A percentile compares a stretch with the other conserved stretches of the same genome.
Evolutionary conservation across 2,113 vertebrate genomes (phyloP).

Genomic region (Marcusenius ussheri): DNA sequence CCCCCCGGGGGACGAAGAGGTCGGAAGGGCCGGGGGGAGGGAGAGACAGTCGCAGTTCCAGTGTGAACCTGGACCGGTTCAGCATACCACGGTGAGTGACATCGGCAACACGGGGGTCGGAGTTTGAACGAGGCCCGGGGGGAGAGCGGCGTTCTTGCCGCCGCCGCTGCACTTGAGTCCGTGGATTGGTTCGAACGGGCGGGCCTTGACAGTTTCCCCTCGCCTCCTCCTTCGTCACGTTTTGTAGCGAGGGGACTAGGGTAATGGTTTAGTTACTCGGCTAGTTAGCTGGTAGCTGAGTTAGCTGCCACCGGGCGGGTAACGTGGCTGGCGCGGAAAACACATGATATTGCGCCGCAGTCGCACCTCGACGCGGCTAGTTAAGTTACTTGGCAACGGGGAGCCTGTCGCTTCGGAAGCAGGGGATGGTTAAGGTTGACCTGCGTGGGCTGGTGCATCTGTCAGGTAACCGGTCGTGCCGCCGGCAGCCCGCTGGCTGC

Average conservation of each 20-base stretch:
- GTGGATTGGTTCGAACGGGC: constrained; percentile 49
- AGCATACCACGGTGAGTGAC: constrained; percentile 61
- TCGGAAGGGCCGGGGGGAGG: constrained; percentile 42
- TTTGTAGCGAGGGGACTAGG: constrained; percentile 35
- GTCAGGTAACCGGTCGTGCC: neutral
- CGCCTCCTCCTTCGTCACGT: neutral
- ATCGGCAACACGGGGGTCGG: constrained; percentile 54
- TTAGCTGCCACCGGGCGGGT: constrained; percentile 27
- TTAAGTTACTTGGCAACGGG: constrained; percentile 11
- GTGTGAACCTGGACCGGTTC: constrained; percentile 56
- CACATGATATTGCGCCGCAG: neutral
- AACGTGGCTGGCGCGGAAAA: neutral
- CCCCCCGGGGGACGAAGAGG: constrained; percentile 33
- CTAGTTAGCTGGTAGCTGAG: constrained; percentile 33
- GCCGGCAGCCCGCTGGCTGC: neutral
- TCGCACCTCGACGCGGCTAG: neutral
- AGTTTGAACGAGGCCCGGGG: constrained; percentile 62
- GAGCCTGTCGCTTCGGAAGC: neutral
- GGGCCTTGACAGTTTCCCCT: constrained; percentile 51
- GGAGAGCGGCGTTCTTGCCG: constrained; percentile 61
- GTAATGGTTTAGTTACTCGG: constrained; percentile 27
- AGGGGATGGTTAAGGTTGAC: neutral
- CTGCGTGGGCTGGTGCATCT: neutral
- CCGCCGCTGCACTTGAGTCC: constrained; percentile 56
- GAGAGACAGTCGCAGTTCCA: constrained; percentile 39